phyloP scores from a whole-genome alignment of 2,113 vertebrate species.

The Aramus guarauna region DNA sequence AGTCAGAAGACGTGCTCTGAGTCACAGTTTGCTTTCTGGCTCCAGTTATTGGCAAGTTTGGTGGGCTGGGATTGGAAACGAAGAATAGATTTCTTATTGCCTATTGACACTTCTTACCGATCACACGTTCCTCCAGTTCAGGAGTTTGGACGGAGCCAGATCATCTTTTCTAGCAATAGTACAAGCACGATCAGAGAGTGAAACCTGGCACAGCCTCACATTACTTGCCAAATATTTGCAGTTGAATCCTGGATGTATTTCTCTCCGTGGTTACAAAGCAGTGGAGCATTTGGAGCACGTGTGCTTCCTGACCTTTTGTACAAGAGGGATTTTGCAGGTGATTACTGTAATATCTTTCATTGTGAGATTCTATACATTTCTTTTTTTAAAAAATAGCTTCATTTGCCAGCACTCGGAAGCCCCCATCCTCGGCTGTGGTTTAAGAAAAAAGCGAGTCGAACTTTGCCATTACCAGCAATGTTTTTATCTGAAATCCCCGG shows the following conservation, averaged over 20 bases:
- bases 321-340: neutral
- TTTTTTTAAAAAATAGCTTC: neutral
- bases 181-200: accelerated
- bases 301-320: neutral
- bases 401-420: neutral
- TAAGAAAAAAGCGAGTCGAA: neutral
- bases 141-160: neutral
- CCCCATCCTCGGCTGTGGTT: neutral
- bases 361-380: neutral
- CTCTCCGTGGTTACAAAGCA: neutral
- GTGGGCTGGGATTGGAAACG: neutral
- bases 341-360: neutral
- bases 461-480: neutral
- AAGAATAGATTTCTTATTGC: neutral
- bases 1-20: neutral
- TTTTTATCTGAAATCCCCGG: neutral
- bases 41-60: neutral
- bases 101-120: neutral
- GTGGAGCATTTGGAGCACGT: neutral
- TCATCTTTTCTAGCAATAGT: neutral
- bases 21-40: neutral
- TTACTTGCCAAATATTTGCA: neutral
- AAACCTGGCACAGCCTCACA: neutral
- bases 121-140: neutral
- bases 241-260: neutral